Evolutionary conservation across 2,888 invertebrate species (phyloP).

Genomic region (Capitulum mitella): DNA sequence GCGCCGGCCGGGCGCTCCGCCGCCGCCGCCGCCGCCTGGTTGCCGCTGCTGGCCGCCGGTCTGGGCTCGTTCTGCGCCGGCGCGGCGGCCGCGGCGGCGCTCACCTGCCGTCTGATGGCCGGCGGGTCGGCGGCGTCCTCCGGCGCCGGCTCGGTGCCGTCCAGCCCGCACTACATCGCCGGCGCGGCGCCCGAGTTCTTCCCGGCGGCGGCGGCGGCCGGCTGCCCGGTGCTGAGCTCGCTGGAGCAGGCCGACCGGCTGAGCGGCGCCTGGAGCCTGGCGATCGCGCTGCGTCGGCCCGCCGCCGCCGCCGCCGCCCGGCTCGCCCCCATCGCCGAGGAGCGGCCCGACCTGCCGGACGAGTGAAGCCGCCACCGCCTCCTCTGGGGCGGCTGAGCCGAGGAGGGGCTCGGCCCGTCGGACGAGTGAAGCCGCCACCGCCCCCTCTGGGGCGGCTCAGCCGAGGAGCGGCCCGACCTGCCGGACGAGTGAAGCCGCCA

Average conservation of each 20-base stretch:
- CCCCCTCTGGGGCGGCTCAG: neutral
- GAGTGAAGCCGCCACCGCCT: neutral
- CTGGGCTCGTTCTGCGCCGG: neutral
- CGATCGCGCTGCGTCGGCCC: neutral
- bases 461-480: slow-evolving; percentile 1
- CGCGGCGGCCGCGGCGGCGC: neutral
- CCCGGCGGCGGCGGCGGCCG: neutral
- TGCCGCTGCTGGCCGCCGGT: neutral
- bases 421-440: neutral
- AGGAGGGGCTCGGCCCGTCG: too few relatives aligned
- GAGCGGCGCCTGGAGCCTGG: slow-evolving; percentile 3
- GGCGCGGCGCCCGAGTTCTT: neutral
- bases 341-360: neutral
- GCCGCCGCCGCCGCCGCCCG: neutral
- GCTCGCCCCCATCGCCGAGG: neutral
- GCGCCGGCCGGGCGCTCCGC: neutral
- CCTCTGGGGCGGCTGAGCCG: too few relatives aligned
- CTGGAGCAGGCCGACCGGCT: slow-evolving; percentile 3
- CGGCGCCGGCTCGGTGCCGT: slow-evolving; percentile 9
- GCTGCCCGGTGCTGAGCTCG: neutral
- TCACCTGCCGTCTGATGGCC: neutral
- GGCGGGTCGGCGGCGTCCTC: neutral
- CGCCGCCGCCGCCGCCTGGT: neutral
- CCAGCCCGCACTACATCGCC: slow-evolving; percentile 16
- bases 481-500: neutral